Conservation (phyloP, 2,888 invertebrate species). For the Leptopilina drosophilae region DNA sequence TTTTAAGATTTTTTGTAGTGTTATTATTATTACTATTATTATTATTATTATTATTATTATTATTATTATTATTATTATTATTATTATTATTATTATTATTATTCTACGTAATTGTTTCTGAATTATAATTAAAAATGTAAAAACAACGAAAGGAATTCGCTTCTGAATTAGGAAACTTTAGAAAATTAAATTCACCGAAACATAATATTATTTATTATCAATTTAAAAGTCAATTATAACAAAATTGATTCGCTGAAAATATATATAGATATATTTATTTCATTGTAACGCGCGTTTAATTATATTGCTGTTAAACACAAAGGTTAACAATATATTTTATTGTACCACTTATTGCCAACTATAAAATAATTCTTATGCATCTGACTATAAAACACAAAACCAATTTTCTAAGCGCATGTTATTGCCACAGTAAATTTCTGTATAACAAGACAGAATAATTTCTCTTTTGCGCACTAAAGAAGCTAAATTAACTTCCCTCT, state of each 20-base stretch:
- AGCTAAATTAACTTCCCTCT: neutral
- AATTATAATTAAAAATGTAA: no score
- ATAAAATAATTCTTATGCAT: neutral
- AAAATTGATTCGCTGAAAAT: constrained; percentile 3
- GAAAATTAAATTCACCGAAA: neutral
- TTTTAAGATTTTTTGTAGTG: no score
- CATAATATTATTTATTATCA: neutral
- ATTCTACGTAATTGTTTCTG: no score
- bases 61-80: no score
- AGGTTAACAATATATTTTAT: constrained; percentile 14
- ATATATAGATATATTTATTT: neutral
- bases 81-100: no score
- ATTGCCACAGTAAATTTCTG: neutral
- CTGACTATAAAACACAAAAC: constrained; percentile 1
- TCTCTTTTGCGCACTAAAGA: neutral
- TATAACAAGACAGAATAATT: neutral
- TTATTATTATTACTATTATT: no score
- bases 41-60: no score
- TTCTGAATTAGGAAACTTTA: neutral
- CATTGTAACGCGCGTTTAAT: neutral
- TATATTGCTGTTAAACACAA: neutral
- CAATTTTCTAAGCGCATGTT: neutral
- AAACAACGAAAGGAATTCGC: no score
- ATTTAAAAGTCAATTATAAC: constrained; percentile 5
- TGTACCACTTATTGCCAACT: neutral